Conservation (phyloP, 2,888 invertebrate genomes). For the Julus scandinavius region DNA sequence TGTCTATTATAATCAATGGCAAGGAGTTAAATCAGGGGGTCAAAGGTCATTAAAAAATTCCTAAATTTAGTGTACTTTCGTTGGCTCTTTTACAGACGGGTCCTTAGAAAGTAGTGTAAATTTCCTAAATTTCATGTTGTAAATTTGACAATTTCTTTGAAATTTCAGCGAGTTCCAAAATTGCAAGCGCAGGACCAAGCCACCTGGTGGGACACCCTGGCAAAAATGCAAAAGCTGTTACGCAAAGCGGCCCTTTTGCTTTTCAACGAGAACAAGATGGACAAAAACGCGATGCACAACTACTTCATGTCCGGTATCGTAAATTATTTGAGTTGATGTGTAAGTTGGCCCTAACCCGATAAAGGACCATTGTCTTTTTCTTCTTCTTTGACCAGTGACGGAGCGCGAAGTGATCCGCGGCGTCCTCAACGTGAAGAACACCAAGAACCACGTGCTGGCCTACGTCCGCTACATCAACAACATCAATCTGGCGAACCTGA, state of each 20-base stretch:
- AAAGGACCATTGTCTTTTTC: not conserved
- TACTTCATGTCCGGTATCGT: conserved; percentile 96
- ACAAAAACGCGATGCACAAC: conserved; percentile 93
- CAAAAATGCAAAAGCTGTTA: conserved; percentile 93
- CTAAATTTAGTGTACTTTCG: too few relatives aligned
- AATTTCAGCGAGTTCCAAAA: conserved; percentile 84
- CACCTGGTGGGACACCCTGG: conserved; percentile 97
- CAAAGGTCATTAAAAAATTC: too few relatives aligned
- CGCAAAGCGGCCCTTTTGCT: conserved; percentile 91
- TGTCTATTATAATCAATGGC: too few relatives aligned
- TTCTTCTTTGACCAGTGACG: conserved; percentile 76
- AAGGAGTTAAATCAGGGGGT: too few relatives aligned
- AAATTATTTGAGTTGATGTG: not conserved
- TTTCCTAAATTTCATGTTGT: too few relatives aligned
- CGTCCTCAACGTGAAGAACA: conserved; percentile 89
- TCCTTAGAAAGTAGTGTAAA: too few relatives aligned
- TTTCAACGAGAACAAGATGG: conserved; percentile 83
- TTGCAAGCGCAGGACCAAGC: conserved; percentile 96
- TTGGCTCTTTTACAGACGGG: too few relatives aligned
- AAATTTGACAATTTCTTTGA: too few relatives aligned
- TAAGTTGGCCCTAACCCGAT: not conserved
- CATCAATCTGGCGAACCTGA: conserved; percentile 93
- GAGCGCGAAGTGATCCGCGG: conserved; percentile 98
- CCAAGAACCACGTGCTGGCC: conserved; percentile 93
- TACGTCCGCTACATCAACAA: conserved; percentile 95